phyloP scores from a whole-genome alignment of 2,113 vertebrate species.

The Echinops telfairi region DNA sequence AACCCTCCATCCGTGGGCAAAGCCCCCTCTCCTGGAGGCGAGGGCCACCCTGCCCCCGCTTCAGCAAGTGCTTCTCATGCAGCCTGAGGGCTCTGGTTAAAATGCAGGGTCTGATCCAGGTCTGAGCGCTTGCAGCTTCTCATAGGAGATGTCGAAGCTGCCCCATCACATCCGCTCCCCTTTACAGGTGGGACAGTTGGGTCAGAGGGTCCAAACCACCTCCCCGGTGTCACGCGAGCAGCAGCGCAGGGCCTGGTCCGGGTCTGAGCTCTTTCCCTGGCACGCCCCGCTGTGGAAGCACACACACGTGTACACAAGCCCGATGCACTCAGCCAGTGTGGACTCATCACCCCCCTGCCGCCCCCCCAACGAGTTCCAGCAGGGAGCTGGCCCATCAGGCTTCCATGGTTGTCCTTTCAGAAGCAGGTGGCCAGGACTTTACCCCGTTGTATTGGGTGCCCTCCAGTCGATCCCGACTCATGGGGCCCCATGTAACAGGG shows the following conservation, averaged over 20 bases:
- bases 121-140: too few relatives aligned
- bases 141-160: not conserved
- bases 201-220: rapidly evolving
- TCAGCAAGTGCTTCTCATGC: not conserved
- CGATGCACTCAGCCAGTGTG: too few relatives aligned
- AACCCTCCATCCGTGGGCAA: not conserved
- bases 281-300: not conserved
- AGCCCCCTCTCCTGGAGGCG: too few relatives aligned
- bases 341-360: not conserved
- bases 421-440: not conserved
- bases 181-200: not conserved
- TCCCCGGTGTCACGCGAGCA: rapidly evolving
- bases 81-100: not conserved
- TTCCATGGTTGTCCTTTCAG: not conserved
- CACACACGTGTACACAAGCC: not conserved
- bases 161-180: not conserved
- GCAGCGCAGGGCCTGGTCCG: not conserved
- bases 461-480: too few relatives aligned
- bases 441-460: not conserved
- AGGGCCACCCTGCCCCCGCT: not conserved
- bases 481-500: not conserved
- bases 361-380: not conserved
- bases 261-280: not conserved
- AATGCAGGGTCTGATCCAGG: not conserved
- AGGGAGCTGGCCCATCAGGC: not conserved